Conservation (phyloP, 2,113 vertebrate genomes). For the Noturus placidus region DNA sequence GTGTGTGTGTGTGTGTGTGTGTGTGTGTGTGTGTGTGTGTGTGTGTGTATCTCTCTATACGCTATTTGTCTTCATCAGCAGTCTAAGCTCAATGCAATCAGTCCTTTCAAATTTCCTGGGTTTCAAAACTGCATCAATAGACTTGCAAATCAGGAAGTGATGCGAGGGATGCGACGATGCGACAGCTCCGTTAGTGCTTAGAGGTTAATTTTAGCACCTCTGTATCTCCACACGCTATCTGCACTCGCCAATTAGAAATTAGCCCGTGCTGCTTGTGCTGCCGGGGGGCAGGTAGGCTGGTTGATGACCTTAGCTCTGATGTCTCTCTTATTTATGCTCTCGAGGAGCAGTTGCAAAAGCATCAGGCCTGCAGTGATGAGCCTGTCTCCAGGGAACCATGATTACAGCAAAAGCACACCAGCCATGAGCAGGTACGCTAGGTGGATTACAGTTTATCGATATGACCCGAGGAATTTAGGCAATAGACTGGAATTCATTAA, state of each 20-base stretch:
- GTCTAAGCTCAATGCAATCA: background rate
- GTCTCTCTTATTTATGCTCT: slow-evolving; percentile 56
- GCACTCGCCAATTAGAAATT: slow-evolving; percentile 42
- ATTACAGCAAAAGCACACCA: slow-evolving; percentile 3
- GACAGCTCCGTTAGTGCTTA: background rate
- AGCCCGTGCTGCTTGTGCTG: background rate
- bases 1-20: too few species aligned
- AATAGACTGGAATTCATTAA: background rate
- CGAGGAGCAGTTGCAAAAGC: slow-evolving; percentile 51
- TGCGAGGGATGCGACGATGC: background rate
- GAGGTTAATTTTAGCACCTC: slow-evolving; percentile 46
- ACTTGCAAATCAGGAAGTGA: background rate
- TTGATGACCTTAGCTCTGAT: slow-evolving; percentile 34
- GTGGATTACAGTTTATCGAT: slow-evolving; percentile 11
- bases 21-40: background rate
- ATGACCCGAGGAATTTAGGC: background rate
- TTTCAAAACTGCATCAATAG: slow-evolving; percentile 12
- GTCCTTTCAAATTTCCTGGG: background rate
- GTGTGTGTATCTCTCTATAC: background rate
- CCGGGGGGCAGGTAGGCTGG: background rate
- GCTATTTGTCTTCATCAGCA: slow-evolving; percentile 2
- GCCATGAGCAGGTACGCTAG: background rate
- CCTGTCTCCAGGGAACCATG: background rate
- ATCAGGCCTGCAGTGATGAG: slow-evolving; percentile 24
- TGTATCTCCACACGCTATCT: slow-evolving; percentile 29